Conservation (phyloP, 2,888 invertebrate genomes). For the Papilio protenor region DNA sequence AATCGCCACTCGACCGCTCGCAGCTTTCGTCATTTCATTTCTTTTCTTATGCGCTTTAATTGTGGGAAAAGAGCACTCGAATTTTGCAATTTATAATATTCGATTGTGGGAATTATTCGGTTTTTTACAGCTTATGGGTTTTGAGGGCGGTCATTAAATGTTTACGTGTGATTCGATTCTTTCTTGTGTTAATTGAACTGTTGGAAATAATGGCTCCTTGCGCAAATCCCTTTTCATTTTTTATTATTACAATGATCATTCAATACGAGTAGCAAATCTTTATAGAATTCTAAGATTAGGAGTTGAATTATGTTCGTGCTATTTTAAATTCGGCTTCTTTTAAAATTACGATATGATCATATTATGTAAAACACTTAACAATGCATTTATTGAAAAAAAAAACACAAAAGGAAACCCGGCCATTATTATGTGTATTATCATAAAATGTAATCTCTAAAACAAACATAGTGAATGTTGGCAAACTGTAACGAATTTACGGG, state of each 20-base stretch:
- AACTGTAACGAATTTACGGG: constrained; percentile 38
- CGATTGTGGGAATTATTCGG: constrained; percentile 72
- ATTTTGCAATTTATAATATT: constrained; percentile 64
- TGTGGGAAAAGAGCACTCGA: constrained; percentile 76
- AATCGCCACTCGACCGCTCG: constrained; percentile 73
- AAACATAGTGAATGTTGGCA: constrained; percentile 42
- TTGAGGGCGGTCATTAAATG: constrained; percentile 57
- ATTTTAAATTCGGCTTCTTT: neutral
- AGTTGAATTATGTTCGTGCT: neutral
- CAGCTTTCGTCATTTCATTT: constrained; percentile 57
- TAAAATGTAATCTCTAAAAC: constrained; percentile 44
- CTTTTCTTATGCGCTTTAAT: constrained; percentile 64
- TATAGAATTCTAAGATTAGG: neutral
- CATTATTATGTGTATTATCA: constrained; percentile 31
- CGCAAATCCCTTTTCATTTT: constrained; percentile 55
- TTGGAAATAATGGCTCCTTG: constrained; percentile 41
- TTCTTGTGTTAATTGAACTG: constrained; percentile 61
- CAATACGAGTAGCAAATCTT: neutral
- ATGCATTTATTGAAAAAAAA: neutral
- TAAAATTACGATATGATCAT: constrained; percentile 3
- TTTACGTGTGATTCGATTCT: constrained; percentile 65
- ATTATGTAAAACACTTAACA: constrained; percentile 1
- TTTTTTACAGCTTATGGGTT: constrained; percentile 52
- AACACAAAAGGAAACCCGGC: constrained; percentile 19
- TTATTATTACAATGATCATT: constrained; percentile 31